phyloP scores from a whole-genome alignment of 2,113 vertebrate genomes.

The Phylloscopus trochilus region DNA sequence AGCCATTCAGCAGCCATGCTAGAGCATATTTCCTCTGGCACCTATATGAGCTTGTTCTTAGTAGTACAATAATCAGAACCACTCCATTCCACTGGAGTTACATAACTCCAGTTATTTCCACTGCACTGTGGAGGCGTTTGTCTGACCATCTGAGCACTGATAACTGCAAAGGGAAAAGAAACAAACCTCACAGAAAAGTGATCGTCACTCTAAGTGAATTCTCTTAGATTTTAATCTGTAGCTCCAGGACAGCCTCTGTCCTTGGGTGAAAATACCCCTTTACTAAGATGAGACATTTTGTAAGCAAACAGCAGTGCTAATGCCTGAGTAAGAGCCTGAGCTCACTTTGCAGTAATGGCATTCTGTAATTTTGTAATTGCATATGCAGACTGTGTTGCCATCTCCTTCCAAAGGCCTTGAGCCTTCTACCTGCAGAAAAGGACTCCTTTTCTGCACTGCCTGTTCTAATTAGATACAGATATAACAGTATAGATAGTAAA shows the following conservation, averaged over 20 bases:
- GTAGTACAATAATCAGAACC: not conserved
- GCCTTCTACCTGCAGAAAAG: not conserved
- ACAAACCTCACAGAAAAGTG: not conserved
- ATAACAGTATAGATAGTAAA: not conserved
- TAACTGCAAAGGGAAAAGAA: not conserved
- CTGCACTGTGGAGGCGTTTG: not conserved
- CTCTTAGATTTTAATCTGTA: not conserved
- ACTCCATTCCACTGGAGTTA: not conserved
- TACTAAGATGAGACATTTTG: not conserved
- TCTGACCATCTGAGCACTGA: not conserved
- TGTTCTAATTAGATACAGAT: not conserved
- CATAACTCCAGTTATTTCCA: not conserved
- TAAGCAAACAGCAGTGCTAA: not conserved
- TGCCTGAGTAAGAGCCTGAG: conserved; percentile 7
- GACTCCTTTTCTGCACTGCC: not conserved
- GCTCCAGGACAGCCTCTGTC: not conserved
- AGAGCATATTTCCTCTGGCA: not conserved
- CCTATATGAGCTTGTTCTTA: not conserved
- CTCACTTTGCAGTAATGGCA: not conserved
- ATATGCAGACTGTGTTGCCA: not conserved
- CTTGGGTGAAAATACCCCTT: not conserved
- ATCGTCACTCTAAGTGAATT: not conserved
- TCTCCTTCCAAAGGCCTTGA: not conserved
- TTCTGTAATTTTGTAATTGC: conserved; percentile 23
- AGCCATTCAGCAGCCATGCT: not conserved